These are phyloP conservation scores for Phyllostomus hastatus DNA, from an alignment of 2,113 vertebrate species.

Conservation along the genomic window DNA sequence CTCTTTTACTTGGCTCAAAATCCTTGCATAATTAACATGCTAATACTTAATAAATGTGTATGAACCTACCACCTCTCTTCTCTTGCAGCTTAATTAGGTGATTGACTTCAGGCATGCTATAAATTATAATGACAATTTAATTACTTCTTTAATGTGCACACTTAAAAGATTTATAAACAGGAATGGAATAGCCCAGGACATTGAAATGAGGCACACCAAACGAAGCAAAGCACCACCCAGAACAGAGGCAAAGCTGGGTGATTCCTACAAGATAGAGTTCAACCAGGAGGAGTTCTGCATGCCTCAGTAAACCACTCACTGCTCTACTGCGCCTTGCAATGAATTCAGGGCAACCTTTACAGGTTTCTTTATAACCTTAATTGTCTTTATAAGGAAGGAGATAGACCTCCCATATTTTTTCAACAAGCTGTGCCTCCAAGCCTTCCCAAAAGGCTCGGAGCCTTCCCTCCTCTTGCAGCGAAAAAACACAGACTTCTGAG, in stretches of 20 bases:
- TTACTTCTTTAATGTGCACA: constrained; percentile 84
- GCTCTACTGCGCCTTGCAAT: fast-evolving
- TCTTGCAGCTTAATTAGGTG: constrained; percentile 84
- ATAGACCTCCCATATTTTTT: background rate
- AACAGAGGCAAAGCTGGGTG: background rate
- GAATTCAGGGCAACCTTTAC: background rate
- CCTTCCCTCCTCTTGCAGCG: background rate
- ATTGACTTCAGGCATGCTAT: constrained; percentile 84
- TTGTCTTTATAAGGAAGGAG: background rate
- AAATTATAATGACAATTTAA: constrained; percentile 87
- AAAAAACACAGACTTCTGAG: background rate
- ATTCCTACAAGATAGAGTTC: background rate
- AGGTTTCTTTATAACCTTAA: background rate
- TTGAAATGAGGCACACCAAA: constrained; percentile 49
- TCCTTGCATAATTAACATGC: constrained; percentile 84
- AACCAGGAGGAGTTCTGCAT: background rate
- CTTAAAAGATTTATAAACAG: constrained; percentile 88
- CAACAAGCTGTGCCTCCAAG: background rate
- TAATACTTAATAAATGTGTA: constrained; percentile 84
- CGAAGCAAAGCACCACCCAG: constrained; percentile 30
- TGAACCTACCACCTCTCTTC: constrained; percentile 78
- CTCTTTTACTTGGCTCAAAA: constrained; percentile 78
- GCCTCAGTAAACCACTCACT: background rate
- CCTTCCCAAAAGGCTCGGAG: background rate
- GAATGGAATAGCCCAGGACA: constrained; percentile 68